Conservation (phyloP, 2,888 invertebrate species). For the Aphidoletes aphidimyza region DNA sequence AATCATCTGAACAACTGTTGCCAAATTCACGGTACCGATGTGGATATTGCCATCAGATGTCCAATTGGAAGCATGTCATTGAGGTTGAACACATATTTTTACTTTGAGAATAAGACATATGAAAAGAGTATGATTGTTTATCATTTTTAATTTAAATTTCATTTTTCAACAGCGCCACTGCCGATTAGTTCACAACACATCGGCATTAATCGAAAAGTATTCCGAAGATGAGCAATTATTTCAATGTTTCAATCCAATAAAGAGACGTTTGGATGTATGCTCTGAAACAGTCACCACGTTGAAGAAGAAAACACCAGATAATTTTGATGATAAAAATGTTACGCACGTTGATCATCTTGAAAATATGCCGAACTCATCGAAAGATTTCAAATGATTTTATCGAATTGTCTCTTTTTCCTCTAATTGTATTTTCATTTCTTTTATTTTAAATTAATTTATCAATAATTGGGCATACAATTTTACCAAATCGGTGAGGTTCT, state of each 20-base stretch:
- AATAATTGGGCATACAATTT: too few relatives aligned
- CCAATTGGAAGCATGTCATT: constrained; percentile 22
- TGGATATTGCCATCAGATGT: not conserved
- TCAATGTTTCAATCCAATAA: not conserved
- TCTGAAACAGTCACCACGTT: not conserved
- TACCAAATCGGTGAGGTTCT: too few relatives aligned
- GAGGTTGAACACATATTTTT: not conserved
- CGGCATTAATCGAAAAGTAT: not conserved
- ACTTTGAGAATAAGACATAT: not conserved
- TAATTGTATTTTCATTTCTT: too few relatives aligned
- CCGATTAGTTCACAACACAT: not conserved
- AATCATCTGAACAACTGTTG: too few relatives aligned
- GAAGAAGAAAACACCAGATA: not conserved
- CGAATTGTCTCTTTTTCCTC: too few relatives aligned
- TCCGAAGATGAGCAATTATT: not conserved
- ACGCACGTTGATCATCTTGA: not conserved
- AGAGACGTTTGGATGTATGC: not conserved
- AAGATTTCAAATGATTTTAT: not conserved
- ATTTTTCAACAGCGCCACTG: not conserved
- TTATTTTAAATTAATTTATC: too few relatives aligned
- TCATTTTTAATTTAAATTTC: not conserved
- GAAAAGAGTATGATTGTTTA: not conserved
- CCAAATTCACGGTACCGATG: not conserved
- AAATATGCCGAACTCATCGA: not conserved
- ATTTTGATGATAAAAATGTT: too few relatives aligned